Conservation (phyloP, 2,797 vertebrate genomes). For the Cuniculus paca region DNA sequence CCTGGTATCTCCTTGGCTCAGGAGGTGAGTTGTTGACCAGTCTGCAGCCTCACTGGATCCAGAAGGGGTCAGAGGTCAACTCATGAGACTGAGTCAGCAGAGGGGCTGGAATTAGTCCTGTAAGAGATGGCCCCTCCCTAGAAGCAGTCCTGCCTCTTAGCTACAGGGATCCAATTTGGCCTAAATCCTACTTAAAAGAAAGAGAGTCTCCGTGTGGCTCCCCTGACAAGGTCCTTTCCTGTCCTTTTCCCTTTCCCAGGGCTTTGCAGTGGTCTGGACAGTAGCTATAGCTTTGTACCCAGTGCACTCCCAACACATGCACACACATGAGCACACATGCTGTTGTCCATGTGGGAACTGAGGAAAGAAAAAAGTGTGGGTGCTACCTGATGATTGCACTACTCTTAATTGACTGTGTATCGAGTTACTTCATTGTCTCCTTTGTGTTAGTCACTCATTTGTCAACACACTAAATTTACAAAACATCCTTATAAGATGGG, state of each 20-base stretch:
- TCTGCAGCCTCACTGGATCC: constrained; percentile 16
- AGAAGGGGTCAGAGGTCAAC: constrained; percentile 54
- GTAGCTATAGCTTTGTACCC: neutral
- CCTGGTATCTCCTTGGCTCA: neutral
- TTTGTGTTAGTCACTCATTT: neutral
- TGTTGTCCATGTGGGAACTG: neutral
- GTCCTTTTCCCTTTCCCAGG: neutral
- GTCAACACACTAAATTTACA: neutral
- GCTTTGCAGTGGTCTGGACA: neutral
- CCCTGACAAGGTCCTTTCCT: neutral
- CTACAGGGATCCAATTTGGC: neutral
- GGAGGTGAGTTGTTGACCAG: constrained; percentile 27
- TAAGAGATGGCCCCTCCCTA: neutral
- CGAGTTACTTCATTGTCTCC: neutral
- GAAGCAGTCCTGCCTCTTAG: neutral
- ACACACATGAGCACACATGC: no score
- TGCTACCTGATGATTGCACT: accelerated
- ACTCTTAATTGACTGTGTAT: neutral
- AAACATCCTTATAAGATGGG: neutral
- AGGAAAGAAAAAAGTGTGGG: neutral
- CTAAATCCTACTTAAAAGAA: neutral
- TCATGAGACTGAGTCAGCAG: constrained; percentile 61
- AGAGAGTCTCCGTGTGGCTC: neutral
- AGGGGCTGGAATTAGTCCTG: neutral
- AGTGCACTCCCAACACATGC: accelerated